phyloP scores from a whole-genome alignment of 2,113 vertebrate genomes.

The Phoxinus phoxinus region DNA sequence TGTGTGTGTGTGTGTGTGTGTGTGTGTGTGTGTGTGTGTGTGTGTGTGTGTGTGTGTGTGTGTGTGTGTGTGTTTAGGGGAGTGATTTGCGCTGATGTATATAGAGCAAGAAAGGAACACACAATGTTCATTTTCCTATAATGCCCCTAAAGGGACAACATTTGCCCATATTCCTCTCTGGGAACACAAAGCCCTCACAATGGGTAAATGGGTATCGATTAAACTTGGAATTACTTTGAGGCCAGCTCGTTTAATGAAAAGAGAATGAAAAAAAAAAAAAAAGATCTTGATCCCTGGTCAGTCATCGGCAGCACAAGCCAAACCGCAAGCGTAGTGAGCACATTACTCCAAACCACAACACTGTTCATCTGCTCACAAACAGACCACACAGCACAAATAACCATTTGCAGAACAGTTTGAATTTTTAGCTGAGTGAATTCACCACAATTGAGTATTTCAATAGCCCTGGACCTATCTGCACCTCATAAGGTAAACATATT shows the following conservation, averaged over 20 bases:
- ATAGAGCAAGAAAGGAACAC: background rate
- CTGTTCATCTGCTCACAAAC: conserved; percentile 16
- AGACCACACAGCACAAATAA: conserved; percentile 25
- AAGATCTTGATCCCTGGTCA: background rate
- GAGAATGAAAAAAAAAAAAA: conserved; percentile 5
- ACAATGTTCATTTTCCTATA: conserved; percentile 13
- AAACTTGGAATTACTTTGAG: conserved; percentile 32
- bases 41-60: background rate
- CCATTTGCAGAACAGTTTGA: conserved; percentile 11
- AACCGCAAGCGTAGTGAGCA: background rate
- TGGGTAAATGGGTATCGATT: conserved; percentile 41
- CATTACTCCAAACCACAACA: conserved; percentile 18
- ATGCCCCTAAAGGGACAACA: conserved; percentile 28
- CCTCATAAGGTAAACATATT: background rate
- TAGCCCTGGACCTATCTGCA: background rate
- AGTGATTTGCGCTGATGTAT: background rate
- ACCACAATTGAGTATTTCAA: background rate
- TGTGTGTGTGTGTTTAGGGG: background rate
- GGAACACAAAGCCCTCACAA: conserved; percentile 17
- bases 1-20: too few relatives aligned
- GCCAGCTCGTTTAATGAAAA: conserved; percentile 17
- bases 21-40: background rate
- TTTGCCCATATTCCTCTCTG: conserved; percentile 26
- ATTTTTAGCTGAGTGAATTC: conserved; percentile 11
- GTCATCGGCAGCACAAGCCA: background rate